Evolutionary conservation across 2,113 vertebrate species (phyloP).

Genomic region (Perca schrenkii): DNA sequence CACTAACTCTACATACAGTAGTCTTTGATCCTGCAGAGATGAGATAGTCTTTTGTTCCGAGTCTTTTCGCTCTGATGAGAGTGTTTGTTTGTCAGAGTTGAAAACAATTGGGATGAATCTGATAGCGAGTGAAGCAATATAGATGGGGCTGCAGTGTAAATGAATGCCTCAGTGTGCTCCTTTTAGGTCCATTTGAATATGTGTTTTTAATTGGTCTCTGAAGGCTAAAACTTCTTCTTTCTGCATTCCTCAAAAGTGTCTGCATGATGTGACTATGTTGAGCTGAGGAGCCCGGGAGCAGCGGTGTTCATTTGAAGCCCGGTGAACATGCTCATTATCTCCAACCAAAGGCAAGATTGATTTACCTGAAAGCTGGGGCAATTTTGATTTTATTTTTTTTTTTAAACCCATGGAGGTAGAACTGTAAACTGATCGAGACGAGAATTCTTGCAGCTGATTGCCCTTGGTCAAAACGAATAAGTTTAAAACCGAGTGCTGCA

Average conservation of each 20-base stretch:
- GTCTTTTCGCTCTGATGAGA: slow-evolving; percentile 36
- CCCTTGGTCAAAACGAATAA: slow-evolving; percentile 47
- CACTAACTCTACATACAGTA: slow-evolving; percentile 15
- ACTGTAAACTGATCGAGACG: slow-evolving; percentile 51
- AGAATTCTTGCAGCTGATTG: slow-evolving; percentile 18
- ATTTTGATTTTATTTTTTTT: slow-evolving; percentile 9
- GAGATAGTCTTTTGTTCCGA: not conserved
- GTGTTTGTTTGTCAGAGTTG: slow-evolving; percentile 63
- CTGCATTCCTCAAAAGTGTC: slow-evolving; percentile 67
- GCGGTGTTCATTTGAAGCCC: slow-evolving; percentile 72
- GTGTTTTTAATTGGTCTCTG: slow-evolving; percentile 82
- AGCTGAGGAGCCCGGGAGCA: slow-evolving; percentile 58
- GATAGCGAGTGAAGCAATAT: slow-evolving; percentile 31
- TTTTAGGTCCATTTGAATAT: slow-evolving; percentile 76
- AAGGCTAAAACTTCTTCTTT: slow-evolving; percentile 59
- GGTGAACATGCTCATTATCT: slow-evolving; percentile 75
- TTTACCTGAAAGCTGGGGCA: slow-evolving; percentile 70
- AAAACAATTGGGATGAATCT: slow-evolving; percentile 44
- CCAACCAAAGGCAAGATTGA: slow-evolving; percentile 72
- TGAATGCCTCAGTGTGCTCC: slow-evolving; percentile 42
- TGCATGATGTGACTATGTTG: slow-evolving; percentile 65
- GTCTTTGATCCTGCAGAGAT: slow-evolving; percentile 62
- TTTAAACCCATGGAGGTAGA: slow-evolving; percentile 20
- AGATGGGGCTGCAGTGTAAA: slow-evolving; percentile 33
- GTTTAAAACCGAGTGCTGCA: slow-evolving; percentile 27